These are phyloP conservation scores for Ametastegia equiseti DNA, from an alignment of 2,888 invertebrate genomes.

Conservation along the genomic window DNA sequence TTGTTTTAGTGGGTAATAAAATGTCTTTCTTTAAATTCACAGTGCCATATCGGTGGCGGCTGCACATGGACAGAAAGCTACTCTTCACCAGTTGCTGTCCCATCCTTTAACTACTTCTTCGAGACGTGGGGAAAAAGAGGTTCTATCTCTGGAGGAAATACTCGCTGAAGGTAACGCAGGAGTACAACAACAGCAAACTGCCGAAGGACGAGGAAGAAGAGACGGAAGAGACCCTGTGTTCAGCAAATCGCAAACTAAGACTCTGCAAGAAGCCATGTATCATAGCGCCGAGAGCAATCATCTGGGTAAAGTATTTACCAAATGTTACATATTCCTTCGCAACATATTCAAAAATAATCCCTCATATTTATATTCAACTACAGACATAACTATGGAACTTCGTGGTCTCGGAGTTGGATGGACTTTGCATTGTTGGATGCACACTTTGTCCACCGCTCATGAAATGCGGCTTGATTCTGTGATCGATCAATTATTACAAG, in stretches of 20 bases:
- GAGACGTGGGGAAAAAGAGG: slow-evolving; percentile 81
- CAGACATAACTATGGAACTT: slow-evolving; percentile 92
- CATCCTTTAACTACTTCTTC: slow-evolving; percentile 82
- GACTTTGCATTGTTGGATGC: slow-evolving; percentile 96
- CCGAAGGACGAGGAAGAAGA: slow-evolving; percentile 71
- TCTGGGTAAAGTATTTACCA: slow-evolving; percentile 79
- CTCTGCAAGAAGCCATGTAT: slow-evolving; percentile 95
- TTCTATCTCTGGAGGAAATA: slow-evolving; percentile 92
- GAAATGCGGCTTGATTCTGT: slow-evolving; percentile 90
- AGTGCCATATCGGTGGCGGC: slow-evolving; percentile 94
- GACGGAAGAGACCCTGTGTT: slow-evolving; percentile 76
- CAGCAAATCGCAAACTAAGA: slow-evolving; percentile 90
- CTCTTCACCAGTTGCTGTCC: slow-evolving; percentile 87
- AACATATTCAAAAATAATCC: background rate
- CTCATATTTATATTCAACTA: slow-evolving; percentile 52
- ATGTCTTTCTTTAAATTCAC: slow-evolving; percentile 51
- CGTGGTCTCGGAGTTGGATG: slow-evolving; percentile 92
- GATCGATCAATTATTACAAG: slow-evolving; percentile 92
- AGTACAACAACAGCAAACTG: slow-evolving; percentile 68
- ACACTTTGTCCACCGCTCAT: slow-evolving; percentile 91
- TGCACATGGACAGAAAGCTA: slow-evolving; percentile 89
- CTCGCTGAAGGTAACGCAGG: slow-evolving; percentile 87
- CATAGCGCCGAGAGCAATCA: slow-evolving; percentile 95
- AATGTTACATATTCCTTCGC: background rate
- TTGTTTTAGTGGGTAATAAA: background rate